Base-by-base conservation (phyloP, 2,113 vertebrate species). In the Herpetotheres cachinnans region DNA sequence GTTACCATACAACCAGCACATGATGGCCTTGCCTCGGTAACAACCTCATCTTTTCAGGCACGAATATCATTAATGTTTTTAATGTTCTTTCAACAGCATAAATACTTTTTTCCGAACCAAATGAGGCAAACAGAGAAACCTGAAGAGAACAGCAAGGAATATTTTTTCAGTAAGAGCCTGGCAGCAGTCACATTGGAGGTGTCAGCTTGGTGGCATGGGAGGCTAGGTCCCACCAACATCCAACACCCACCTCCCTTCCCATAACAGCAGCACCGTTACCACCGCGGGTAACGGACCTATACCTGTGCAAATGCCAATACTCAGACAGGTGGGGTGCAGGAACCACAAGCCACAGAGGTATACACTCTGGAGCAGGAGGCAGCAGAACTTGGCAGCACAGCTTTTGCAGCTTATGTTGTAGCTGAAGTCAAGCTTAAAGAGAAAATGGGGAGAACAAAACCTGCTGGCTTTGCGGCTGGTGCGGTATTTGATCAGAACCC, bases 221-320 rank as follows among this genome's bases (percentile, higher is more conserved):
- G 12, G 36, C 40, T 18, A 6, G 19, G 27, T 69, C 32, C 46
- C 32, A 50, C 19, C 5, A 1, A 26, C 0, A 1, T 26, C 42
- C 47, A 42, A 49, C 19, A n/a, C 26, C 50, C 24, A 26, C 20
- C 29, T 36, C 25, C 38, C n/a, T 61, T 38, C 40, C 66, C 3
- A 1, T 18, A 13, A 19, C 8, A 49, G 12, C 69, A 42, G 30
- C 30, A 73, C 34, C 38, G 22, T 27, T 40, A 13, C 25, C 69
- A 24, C 2, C 3, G 55, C 47, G 67, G 40, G 9, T 0, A 67
- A n/a, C 21, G 36, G 40, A 18, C 34, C 9, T 11, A 36, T 14
- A 52, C 24, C 44, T 29, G 18, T 10, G 19, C 69, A 86, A 80
- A 34, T 11, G 44, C 6, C 11, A 16, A 17, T 21, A 56, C 12